Evolutionary conservation across 2,113 vertebrate genomes (phyloP), one percentile per base, ranked within the genome.

Genomic region (Poicephalus meyeri): DNA sequence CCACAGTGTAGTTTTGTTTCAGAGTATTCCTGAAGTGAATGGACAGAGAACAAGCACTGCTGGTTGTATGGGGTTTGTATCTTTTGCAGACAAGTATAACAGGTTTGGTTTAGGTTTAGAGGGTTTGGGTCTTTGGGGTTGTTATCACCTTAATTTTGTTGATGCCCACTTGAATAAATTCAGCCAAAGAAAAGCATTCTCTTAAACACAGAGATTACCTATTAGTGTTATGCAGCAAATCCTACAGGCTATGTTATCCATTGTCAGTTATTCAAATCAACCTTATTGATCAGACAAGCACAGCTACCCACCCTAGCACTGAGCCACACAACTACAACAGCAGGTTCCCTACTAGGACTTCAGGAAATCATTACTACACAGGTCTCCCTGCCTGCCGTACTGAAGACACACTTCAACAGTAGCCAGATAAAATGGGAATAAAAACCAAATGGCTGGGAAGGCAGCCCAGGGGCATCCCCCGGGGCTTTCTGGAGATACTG

Each of bases 1-100:
- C 87, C 96, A 96, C 71, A 60, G 53, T 4, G 50, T 4, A 63
- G 31, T 63, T 96, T 87, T 95, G 53, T 77, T 87, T 93, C 93
- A 71, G 85, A 86, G 77, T 33, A 81, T 33, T 50, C 65, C 53
- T 70, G 29, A 86, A 80, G 42, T n/a, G 52, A 83, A 78, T 9
- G 72, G 76, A 77, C 72, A 78, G 20, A 55, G 29, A 88, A 88
- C 0, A 3, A 47, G 31, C 42, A 52, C 25, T 91, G 85, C 65
- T 64, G 26, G 47, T 23, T 1, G 0, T 5, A 31, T 18, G 1
- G 4, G 6, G 1, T 6, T 6, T 58, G 26, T 28, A 47, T 5
- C 26, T 60, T 61, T 88, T 24, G 17, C 26, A 84, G 69, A 47
- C 24, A 60, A 76, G 33, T 53, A 1, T 25, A 74, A 69, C 9